Evolutionary conservation across 2,113 vertebrate genomes (phyloP).

Genomic region (Leptosomus discolor): DNA sequence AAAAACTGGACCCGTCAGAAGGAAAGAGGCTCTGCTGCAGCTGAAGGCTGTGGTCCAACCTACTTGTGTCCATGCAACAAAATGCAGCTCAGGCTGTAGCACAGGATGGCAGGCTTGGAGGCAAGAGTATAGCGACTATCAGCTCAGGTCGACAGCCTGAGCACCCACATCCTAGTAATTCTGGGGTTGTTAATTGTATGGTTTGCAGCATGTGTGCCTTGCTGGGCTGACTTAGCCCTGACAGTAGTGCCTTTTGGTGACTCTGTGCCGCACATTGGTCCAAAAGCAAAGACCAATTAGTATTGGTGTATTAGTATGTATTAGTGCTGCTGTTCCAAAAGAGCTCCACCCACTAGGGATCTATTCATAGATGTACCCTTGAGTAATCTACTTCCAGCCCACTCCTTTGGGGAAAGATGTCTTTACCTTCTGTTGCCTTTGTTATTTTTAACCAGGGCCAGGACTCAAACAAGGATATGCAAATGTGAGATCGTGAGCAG

Average conservation of each 20-base stretch:
- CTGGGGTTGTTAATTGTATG: not conserved
- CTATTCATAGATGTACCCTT: not conserved
- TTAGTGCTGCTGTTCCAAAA: not conserved
- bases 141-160: not conserved
- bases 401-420: not conserved
- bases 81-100: not conserved
- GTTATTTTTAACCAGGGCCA: not conserved
- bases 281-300: not conserved
- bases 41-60: not conserved
- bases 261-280: not conserved
- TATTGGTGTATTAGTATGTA: too few species aligned
- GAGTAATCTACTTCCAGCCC: not conserved
- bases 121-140: not conserved
- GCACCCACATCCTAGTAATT: too few species aligned
- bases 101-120: not conserved
- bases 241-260: not conserved
- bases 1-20: not conserved
- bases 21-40: not conserved
- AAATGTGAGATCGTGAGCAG: not conserved
- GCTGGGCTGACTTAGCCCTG: not conserved
- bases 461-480: not conserved
- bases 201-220: fast-evolving
- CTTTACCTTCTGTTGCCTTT: not conserved
- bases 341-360: not conserved
- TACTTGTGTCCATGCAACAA: fast-evolving